phyloP scores from a whole-genome alignment of 2,888 invertebrate genomes.

The Chironomus tentans region DNA sequence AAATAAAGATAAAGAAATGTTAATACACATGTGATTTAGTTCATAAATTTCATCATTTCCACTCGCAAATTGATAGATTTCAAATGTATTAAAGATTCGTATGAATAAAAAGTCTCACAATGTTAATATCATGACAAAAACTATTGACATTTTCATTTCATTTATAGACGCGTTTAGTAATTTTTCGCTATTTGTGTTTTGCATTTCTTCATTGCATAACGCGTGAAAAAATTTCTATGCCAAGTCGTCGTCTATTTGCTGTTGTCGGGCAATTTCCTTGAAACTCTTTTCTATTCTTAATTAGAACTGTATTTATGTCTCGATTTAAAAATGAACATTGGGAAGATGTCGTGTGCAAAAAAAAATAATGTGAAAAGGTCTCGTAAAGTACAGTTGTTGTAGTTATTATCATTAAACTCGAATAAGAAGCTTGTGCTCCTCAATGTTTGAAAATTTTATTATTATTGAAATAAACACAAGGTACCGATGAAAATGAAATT shows the following conservation, averaged over 20 bases:
- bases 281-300: neutral
- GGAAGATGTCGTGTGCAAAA: too few relatives aligned
- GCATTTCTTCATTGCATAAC: neutral
- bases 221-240: neutral
- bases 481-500: neutral
- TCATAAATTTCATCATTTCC: too few relatives aligned
- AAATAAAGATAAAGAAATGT: slow-evolving; percentile 34
- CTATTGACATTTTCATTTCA: too few relatives aligned
- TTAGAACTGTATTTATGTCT: neutral
- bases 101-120: too few relatives aligned
- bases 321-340: neutral
- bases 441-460: too few relatives aligned
- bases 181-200: slow-evolving; percentile 27
- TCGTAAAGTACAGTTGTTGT: neutral
- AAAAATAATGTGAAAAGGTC: too few relatives aligned
- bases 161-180: neutral
- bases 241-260: neutral
- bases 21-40: too few relatives aligned
- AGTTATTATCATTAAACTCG: neutral
- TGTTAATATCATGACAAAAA: too few relatives aligned
- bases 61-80: too few relatives aligned
- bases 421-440: too few relatives aligned
- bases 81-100: too few relatives aligned
- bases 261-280: neutral
- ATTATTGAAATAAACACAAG: neutral